These are phyloP conservation scores for Pardalotus punctatus DNA, from an alignment of 2,113 vertebrate species.

Conservation along the genomic window DNA sequence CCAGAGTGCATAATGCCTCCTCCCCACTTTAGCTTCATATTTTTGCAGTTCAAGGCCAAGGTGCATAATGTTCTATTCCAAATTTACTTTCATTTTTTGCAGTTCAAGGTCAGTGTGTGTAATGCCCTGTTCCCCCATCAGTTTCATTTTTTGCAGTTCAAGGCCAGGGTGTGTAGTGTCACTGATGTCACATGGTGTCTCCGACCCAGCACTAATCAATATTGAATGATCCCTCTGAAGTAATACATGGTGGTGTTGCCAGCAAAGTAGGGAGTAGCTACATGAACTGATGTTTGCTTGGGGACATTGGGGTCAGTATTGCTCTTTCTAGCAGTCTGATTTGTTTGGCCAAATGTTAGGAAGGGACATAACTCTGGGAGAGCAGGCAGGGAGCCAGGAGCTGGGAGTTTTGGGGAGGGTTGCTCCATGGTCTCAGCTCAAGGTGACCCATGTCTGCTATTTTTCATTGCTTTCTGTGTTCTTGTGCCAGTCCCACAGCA, in stretches of 20 bases:
- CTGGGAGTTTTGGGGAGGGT: not conserved
- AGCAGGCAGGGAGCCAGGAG: not conserved
- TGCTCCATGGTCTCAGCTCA: accelerated
- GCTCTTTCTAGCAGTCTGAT: accelerated
- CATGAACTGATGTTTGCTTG: accelerated
- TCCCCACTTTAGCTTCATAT: accelerated
- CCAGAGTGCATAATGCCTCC: not conserved
- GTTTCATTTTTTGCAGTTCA: not conserved
- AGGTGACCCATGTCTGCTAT: not conserved
- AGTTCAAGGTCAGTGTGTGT: not conserved
- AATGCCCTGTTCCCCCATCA: accelerated
- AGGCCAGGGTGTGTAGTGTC: not conserved
- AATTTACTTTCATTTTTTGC: not conserved
- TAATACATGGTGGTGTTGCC: accelerated
- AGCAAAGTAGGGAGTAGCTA: not conserved
- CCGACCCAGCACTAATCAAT: no score
- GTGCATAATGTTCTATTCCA: not conserved
- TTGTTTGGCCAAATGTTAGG: not conserved
- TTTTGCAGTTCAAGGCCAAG: not conserved
- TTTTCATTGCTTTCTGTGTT: not conserved
- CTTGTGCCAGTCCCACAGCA: accelerated
- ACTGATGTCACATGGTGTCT: not conserved
- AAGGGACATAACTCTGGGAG: not conserved
- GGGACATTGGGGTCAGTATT: not conserved
- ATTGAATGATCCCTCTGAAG: accelerated